These are phyloP conservation scores for Neelides folsomi DNA, from an alignment of 2,888 invertebrate species.

Conservation along the genomic window DNA sequence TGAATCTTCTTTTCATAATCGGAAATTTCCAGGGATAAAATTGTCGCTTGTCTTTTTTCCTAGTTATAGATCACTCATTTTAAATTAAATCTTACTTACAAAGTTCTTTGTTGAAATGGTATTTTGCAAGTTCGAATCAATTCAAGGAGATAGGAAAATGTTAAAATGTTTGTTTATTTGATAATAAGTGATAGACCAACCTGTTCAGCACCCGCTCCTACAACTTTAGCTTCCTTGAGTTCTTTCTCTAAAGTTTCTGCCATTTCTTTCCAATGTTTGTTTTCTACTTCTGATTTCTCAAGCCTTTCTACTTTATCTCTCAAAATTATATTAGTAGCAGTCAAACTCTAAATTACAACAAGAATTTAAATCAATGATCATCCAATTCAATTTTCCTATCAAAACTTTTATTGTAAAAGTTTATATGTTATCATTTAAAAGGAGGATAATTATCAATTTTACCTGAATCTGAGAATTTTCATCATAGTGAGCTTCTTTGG, in stretches of 20 bases:
- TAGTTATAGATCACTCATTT: constrained; percentile 4
- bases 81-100: too few relatives aligned
- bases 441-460: neutral
- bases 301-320: constrained; percentile 26
- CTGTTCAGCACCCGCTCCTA: constrained; percentile 19
- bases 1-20: constrained; percentile 31
- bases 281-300: constrained; percentile 18
- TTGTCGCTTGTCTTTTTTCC: constrained; percentile 28
- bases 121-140: too few relatives aligned
- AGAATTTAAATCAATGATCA: too few relatives aligned
- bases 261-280: constrained; percentile 15
- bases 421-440: too few relatives aligned
- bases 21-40: constrained; percentile 28
- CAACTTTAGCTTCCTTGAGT: constrained; percentile 24
- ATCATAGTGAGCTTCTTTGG: constrained; percentile 20
- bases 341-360: constrained; percentile 12
- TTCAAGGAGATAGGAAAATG: too few relatives aligned
- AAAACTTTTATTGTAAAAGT: too few relatives aligned
- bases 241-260: constrained; percentile 23
- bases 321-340: constrained; percentile 20
- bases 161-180: too few relatives aligned
- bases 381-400: too few relatives aligned
- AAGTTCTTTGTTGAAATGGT: too few relatives aligned
- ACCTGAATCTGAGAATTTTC: constrained; percentile 17
- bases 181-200: constrained; percentile 1